Conservation (phyloP, 2,888 invertebrate genomes). For the Drosophila affinis region DNA sequence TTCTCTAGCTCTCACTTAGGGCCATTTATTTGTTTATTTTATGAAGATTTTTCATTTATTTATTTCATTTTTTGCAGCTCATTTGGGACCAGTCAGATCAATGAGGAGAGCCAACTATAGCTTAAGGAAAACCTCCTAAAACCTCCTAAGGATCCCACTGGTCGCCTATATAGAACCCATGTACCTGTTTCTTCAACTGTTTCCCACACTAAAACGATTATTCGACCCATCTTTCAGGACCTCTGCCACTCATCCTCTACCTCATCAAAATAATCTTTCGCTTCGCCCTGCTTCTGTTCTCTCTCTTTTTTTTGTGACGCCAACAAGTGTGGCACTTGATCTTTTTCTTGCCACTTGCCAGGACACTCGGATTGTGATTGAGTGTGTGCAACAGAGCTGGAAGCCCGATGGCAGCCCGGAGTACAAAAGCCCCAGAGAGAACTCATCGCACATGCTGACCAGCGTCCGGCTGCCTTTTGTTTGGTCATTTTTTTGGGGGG, state of each 20-base stretch:
- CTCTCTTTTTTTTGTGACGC: slow-evolving; percentile 64
- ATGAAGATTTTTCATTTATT: background rate
- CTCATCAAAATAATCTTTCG: slow-evolving; percentile 29
- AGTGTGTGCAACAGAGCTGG: slow-evolving; percentile 51
- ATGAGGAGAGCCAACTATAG: background rate
- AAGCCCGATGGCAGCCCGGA: slow-evolving; percentile 2
- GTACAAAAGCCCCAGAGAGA: background rate
- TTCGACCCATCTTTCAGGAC: background rate
- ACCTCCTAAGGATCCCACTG: background rate
- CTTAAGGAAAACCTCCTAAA: too few relatives aligned
- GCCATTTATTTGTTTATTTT: background rate
- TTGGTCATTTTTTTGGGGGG: slow-evolving; percentile 28
- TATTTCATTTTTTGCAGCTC: background rate
- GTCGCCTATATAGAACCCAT: background rate
- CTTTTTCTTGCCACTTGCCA: slow-evolving; percentile 64
- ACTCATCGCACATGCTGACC: slow-evolving; percentile 19
- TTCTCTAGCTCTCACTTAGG: background rate
- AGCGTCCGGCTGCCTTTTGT: slow-evolving; percentile 17
- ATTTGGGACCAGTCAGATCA: background rate
- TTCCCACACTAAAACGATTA: background rate
- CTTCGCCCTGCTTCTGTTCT: slow-evolving; percentile 10
- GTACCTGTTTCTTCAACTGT: background rate
- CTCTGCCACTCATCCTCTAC: background rate
- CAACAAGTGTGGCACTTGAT: slow-evolving; percentile 79
- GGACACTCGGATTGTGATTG: slow-evolving; percentile 53